Base-by-base conservation (phyloP, 1,140 invertebrate species). In the Lepidurus apus region DNA sequence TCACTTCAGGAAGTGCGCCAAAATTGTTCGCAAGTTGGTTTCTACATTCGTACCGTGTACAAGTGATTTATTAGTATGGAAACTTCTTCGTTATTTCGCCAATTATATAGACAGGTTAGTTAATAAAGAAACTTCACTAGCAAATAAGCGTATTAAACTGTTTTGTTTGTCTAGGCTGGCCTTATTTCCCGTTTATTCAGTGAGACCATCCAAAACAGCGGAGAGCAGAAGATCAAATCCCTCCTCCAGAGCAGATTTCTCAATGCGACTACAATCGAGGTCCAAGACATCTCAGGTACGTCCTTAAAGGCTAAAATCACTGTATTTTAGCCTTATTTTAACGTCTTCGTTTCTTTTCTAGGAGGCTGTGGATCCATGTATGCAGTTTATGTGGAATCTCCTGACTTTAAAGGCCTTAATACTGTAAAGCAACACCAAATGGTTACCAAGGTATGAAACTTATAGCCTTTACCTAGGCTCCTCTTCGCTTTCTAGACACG, bases 321-420 rank as follows among this genome's bases (percentile, higher is more conserved):
- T 34, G 42, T 75, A 74, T 65, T n/a, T 0, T 9, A 74, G 75
- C 65, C 47, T 43, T 75, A 77, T 73, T 79, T 73, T 75, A 78
- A 74, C 42, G 44, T 76, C 34, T 80, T 45, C 77, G 77, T 75
- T 82, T 78, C 81, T 81, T 3, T 82, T 84, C 6, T 80, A 91
- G 90, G 93, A 79, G 93, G 93, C 7, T 96, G 94, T 87, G 94
- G 94, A 45, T 92, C 93, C 34, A 95, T 96, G 93, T 96, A 91
- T 86, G 92, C 94, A 86, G 89, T 95, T 43, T 89, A 87, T 81
- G 88, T 96, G 21, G 89, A 93, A 85, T 87, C 92, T 13, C 85
- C 86, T 73, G 92, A 94, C 83, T 95, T 96, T 82, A 87, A 89
- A 85, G 93, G 92, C 34, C 83, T 95, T 11, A 89, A 88, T 43